phyloP scores from a whole-genome alignment of 2,113 vertebrate species.

The Probosciger aterrimus region DNA sequence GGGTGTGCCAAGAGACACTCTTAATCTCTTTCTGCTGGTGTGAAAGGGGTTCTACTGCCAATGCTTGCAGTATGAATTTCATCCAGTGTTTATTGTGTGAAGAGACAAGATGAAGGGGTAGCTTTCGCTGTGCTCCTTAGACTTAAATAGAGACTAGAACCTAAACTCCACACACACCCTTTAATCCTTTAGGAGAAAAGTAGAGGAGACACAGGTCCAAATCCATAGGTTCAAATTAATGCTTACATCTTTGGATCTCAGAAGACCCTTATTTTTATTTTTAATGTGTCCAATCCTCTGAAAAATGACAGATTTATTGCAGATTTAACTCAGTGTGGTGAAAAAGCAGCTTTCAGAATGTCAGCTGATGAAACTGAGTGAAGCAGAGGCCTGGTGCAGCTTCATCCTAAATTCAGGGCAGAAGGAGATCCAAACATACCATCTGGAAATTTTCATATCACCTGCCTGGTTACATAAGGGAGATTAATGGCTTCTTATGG shows the following conservation, averaged over 20 bases:
- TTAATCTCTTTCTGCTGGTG: constrained; percentile 27
- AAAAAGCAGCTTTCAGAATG: not conserved
- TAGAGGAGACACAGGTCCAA: not conserved
- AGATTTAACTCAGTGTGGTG: not conserved
- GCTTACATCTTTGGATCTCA: not conserved
- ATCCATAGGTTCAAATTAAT: not conserved
- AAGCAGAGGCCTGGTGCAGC: not conserved
- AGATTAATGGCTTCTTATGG: not conserved
- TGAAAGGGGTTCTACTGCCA: not conserved
- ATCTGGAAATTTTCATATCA: not conserved
- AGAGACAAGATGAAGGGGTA: not conserved
- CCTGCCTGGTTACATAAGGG: not conserved
- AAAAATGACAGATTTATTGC: not conserved
- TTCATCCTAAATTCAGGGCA: not conserved
- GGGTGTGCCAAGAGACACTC: constrained; percentile 33
- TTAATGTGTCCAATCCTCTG: not conserved
- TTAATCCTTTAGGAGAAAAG: not conserved
- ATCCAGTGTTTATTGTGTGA: constrained; percentile 14
- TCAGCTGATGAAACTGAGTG: not conserved
- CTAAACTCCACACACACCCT: not conserved
- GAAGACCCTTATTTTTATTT: not conserved
- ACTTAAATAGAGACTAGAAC: not conserved
- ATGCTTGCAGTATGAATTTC: not conserved
- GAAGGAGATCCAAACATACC: not conserved
- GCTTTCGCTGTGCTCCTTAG: not conserved